Percentiles rank a stretch among this genome's conserved stretches.
These are phyloP conservation scores for Hipparchia semele DNA, from an alignment of 2,888 invertebrate genomes.

Conservation along the genomic window DNA sequence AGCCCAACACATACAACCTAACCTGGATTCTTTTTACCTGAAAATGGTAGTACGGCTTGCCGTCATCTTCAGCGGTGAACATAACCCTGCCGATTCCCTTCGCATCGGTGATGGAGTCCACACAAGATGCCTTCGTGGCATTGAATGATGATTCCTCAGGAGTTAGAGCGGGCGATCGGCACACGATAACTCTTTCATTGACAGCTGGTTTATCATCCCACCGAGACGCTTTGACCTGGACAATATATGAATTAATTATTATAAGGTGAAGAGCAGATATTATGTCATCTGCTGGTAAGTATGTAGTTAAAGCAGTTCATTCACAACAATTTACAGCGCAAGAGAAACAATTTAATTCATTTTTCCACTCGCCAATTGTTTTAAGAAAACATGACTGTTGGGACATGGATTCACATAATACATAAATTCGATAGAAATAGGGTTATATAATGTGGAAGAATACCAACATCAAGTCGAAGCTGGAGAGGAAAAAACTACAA, in stretches of 20 bases:
- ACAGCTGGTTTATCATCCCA: constrained; percentile 73
- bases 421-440: no score
- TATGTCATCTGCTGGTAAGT: no score
- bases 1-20: neutral
- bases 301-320: no score
- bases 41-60: constrained; percentile 58
- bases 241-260: neutral
- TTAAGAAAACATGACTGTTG: no score
- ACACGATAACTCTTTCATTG: constrained; percentile 59
- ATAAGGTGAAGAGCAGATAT: no score
- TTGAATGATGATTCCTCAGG: constrained; percentile 16
- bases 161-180: constrained; percentile 52
- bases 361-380: no score
- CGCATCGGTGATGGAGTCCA: constrained; percentile 56
- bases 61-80: constrained; percentile 59
- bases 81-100: constrained; percentile 61
- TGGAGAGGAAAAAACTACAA: no score
- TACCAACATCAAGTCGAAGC: no score
- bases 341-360: no score
- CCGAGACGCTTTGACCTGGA: constrained; percentile 70
- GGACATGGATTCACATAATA: no score
- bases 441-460: no score
- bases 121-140: constrained; percentile 46
- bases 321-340: no score
- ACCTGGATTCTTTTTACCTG: constrained; percentile 49